Conservation (phyloP, 2,797 vertebrate species). For the Serranus cabrilla region DNA sequence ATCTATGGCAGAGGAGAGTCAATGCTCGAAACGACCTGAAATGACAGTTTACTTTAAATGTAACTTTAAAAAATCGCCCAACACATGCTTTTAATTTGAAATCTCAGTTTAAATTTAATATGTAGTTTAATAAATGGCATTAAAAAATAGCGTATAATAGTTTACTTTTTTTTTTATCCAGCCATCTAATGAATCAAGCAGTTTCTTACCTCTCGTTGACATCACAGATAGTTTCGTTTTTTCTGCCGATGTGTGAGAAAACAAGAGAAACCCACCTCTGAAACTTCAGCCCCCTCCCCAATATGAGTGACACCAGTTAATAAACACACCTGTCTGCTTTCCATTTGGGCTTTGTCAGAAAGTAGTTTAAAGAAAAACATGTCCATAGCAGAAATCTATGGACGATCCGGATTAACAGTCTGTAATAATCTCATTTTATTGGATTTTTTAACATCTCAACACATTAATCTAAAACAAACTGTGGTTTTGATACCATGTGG, state of each 20-base stretch:
- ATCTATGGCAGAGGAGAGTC: background rate
- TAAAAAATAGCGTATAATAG: too few species aligned
- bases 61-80: background rate
- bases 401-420: background rate
- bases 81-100: background rate
- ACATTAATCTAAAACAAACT: background rate
- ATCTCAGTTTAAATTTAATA: background rate
- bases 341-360: background rate
- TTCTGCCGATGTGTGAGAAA: background rate
- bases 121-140: background rate
- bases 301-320: background rate
- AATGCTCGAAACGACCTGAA: background rate
- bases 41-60: background rate
- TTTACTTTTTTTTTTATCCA: background rate
- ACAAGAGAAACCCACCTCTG: background rate
- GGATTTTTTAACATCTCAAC: background rate
- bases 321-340: background rate
- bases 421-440: background rate
- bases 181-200: rapidly evolving
- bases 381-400: background rate
- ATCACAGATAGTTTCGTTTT: conserved; percentile 7
- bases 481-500: background rate
- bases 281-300: background rate
- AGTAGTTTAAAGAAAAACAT: background rate
- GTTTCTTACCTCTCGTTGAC: background rate